Evolutionary conservation across 92 coral and sea anemone genomes (phyloP).

Genomic region (Ricordea florida): DNA sequence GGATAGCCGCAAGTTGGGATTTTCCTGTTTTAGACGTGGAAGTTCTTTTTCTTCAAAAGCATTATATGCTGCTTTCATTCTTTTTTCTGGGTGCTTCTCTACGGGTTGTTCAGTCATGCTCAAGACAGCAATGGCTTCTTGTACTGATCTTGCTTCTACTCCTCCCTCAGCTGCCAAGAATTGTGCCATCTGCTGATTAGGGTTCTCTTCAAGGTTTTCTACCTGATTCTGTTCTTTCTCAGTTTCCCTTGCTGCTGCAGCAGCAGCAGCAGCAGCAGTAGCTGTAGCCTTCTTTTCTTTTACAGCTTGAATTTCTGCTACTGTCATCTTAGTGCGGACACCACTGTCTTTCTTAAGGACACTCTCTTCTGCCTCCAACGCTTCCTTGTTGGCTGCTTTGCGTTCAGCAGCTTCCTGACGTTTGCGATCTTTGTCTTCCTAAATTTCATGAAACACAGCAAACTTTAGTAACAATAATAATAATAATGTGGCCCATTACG

Average conservation of each 20-base stretch:
- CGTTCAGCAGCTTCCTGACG: slow-evolving; percentile 76
- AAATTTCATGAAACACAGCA: neutral
- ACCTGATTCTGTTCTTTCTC: slow-evolving; percentile 42
- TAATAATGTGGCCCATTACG: no score
- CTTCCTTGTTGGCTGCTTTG: slow-evolving; percentile 65
- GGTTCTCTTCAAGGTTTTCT: slow-evolving; percentile 80
- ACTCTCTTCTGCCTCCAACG: slow-evolving; percentile 81
- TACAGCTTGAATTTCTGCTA: slow-evolving; percentile 66
- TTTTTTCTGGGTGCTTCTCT: slow-evolving; percentile 91
- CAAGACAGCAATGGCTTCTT: slow-evolving; percentile 91
- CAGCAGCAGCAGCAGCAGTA: slow-evolving; percentile 32
- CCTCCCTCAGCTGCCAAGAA: slow-evolving; percentile 84
- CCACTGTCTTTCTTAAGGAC: slow-evolving; percentile 41
- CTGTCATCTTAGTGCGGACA: slow-evolving; percentile 70
- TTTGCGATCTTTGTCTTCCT: slow-evolving; percentile 89
- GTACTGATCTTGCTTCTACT: slow-evolving; percentile 92
- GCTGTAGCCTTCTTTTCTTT: slow-evolving; percentile 58
- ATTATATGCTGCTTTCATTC: slow-evolving; percentile 90
- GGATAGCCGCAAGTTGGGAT: slow-evolving; percentile 90
- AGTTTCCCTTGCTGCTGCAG: slow-evolving; percentile 3
- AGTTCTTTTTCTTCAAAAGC: slow-evolving; percentile 86
- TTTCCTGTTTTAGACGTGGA: slow-evolving; percentile 81
- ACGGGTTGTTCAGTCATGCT: slow-evolving; percentile 55
- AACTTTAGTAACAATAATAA: neutral
- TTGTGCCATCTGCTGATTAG: slow-evolving; percentile 88